Conservation (phyloP, 2,888 invertebrate species). For the Melitaea athalia region DNA sequence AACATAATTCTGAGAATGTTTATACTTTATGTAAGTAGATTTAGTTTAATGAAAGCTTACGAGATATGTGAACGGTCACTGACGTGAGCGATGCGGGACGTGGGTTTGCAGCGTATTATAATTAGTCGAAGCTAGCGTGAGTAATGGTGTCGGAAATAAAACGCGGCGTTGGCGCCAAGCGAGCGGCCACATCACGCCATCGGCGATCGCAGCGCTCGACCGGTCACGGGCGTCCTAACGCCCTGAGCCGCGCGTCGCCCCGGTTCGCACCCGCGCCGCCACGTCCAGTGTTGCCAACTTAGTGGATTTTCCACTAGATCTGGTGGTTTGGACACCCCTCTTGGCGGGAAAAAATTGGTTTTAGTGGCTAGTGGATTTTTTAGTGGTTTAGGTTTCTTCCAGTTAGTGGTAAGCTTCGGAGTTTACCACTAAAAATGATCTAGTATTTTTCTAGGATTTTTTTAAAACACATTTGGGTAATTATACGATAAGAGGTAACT, state of each 20-base stretch:
- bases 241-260: conserved; percentile 52
- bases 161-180: conserved; percentile 78
- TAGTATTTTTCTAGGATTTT: too few species aligned
- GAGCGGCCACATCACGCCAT: conserved; percentile 56
- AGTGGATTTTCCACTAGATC: too few species aligned
- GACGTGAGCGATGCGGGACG: conserved; percentile 63
- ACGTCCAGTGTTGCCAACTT: too few species aligned
- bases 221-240: conserved; percentile 49
- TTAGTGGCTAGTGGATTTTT: too few species aligned
- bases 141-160: conserved; percentile 81
- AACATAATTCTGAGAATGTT: conserved; percentile 28
- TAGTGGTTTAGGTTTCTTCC: too few species aligned
- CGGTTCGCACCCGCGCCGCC: conserved; percentile 52
- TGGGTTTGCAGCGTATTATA: conserved; percentile 75
- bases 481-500: too few species aligned
- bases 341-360: too few species aligned
- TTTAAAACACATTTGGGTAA: too few species aligned
- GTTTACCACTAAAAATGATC: too few species aligned
- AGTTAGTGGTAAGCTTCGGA: too few species aligned
- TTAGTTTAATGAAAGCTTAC: conserved; percentile 39
- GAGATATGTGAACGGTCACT: conserved; percentile 60
- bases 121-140: conserved; percentile 78
- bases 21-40: too few species aligned
- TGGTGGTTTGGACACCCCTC: too few species aligned
- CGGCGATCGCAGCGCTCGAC: conserved; percentile 28